phyloP scores from a whole-genome alignment of 2,888 invertebrate genomes.

The Salticus scenicus region DNA sequence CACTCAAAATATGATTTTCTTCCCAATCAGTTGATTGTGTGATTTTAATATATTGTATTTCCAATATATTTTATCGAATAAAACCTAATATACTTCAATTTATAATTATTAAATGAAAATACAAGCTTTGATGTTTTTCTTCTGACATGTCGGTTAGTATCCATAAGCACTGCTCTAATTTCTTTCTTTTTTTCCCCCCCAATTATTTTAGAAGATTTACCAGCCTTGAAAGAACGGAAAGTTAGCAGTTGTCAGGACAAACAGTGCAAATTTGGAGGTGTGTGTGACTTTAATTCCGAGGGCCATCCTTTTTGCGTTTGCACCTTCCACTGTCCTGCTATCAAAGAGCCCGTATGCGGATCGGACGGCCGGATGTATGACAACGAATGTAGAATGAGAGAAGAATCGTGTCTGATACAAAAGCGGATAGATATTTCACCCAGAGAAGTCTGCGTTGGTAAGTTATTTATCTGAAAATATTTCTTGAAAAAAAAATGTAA shows the following conservation, averaged over 20 bases:
- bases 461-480: no score
- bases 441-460: slow-evolving; percentile 88
- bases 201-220: slow-evolving; percentile 19
- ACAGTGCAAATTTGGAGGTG: slow-evolving; percentile 80
- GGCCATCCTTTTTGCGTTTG: slow-evolving; percentile 87
- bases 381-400: slow-evolving; percentile 89
- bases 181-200: no score
- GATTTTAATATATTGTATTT: no score
- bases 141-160: no score
- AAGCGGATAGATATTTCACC: slow-evolving; percentile 86
- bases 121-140: no score
- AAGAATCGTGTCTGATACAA: slow-evolving; percentile 89
- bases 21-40: no score
- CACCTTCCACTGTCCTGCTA: slow-evolving; percentile 73
- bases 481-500: no score
- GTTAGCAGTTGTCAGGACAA: slow-evolving; percentile 73
- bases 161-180: no score
- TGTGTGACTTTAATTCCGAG: slow-evolving; percentile 81
- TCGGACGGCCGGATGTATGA: slow-evolving; percentile 88
- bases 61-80: no score
- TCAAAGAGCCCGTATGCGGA: slow-evolving; percentile 84
- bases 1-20: no score
- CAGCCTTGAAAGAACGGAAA: slow-evolving; percentile 42
- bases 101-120: no score
- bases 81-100: no score